Evolutionary conservation across 2,797 vertebrate genomes (phyloP).

Genomic region (Trachops cirrhosus): DNA sequence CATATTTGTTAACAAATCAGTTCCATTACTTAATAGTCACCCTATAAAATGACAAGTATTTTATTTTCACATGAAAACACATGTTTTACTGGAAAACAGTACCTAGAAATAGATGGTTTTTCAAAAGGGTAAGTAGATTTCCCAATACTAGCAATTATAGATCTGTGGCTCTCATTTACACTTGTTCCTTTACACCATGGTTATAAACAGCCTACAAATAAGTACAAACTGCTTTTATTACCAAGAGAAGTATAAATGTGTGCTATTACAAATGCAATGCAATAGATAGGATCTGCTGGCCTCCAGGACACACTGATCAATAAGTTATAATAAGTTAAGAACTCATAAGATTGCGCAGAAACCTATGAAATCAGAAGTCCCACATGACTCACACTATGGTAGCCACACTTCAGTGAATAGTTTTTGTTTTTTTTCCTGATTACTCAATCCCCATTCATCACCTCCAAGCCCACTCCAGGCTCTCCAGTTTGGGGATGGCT

Average conservation of each 20-base stretch:
- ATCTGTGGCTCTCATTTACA: background rate
- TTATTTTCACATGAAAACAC: constrained; percentile 10
- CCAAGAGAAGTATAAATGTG: background rate
- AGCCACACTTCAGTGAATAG: background rate
- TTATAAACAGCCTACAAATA: background rate
- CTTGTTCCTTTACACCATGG: background rate
- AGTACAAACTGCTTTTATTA: background rate
- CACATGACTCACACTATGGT: accelerated
- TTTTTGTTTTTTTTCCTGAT: background rate
- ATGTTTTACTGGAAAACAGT: background rate
- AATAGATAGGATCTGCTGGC: background rate
- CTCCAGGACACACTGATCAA: background rate
- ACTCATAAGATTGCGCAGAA: background rate
- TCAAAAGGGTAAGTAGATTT: background rate
- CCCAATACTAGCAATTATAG: background rate
- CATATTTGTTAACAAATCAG: constrained; percentile 13
- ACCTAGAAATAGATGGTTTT: background rate
- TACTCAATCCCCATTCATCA: background rate
- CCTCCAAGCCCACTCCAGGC: background rate
- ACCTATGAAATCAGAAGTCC: background rate
- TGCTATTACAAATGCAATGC: background rate
- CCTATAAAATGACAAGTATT: background rate
- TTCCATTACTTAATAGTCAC: constrained; percentile 3
- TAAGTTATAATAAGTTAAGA: background rate
- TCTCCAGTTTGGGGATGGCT: background rate